Base-by-base conservation (phyloP, 2,888 invertebrate species). In the Lithophane leautieri region DNA sequence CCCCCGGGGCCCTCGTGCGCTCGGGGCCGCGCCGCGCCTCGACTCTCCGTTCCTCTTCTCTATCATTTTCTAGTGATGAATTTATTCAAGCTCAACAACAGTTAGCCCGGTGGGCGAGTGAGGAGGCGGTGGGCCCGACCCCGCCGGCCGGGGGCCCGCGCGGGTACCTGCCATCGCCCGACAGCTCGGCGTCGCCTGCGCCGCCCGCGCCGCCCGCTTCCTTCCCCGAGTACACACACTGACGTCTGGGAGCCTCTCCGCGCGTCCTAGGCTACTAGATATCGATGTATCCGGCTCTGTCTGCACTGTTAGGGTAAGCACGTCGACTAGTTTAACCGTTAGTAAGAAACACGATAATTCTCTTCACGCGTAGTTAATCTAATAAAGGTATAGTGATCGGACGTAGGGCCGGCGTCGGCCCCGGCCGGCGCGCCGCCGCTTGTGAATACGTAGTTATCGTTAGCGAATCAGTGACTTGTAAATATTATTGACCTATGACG, bases 81-180 rank as follows among this genome's bases (percentile, higher is more conserved):
- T 98, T 98, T 98, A 98, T 98, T 98, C 98, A 98, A 98, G 98
- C 98, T 98, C 98, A 98, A 98, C 98, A 98, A 98, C 98, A 98
- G 97, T 97, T 98, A 98, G 98, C 98, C 98, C 98, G 98, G 97
- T 98, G 98, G 98, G 98, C 98, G 97, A 98, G 98, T 98, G 98
- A 98, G 97, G 98, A 98, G 96, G 97, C 97, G 95, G 97, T 97
- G 95, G 97, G 97, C 95, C 62, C 68, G 71, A 42, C 16, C 28
- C 40, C 60, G 22, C n/a, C 42, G 97, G 97, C 95, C 47, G 70
- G 52, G 34, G 69, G 16, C 42, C 40, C 60, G 88, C 95, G 96
- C 94, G 96, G 95, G 85, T 93, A 93, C 93, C 91, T 91, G 92
- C 93, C 94, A 78, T 93, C 94, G 92, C 94, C 97, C 93, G 94